A percentile compares a stretch with the other conserved stretches of the same genome.
phyloP scores from a whole-genome alignment of 2,888 invertebrate species.

The Drosophila picticornis region DNA sequence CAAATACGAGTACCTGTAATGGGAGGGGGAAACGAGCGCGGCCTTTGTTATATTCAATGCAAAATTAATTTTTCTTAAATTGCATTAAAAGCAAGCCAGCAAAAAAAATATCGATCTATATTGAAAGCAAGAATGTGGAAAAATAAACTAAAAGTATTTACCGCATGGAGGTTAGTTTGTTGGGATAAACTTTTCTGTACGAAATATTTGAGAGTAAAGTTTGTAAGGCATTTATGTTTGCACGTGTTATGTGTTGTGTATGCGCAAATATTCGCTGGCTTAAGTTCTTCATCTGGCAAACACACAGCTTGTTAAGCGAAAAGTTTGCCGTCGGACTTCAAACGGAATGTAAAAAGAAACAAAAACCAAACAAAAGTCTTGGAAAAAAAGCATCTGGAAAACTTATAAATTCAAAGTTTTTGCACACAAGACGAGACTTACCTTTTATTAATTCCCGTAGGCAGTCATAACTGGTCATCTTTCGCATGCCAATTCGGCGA shows the following conservation, averaged over 20 bases:
- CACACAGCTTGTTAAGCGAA: slow-evolving; percentile 20
- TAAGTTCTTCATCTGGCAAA: background rate
- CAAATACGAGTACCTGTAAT: slow-evolving; percentile 3
- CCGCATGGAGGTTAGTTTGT: slow-evolving; percentile 8
- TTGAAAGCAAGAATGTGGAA: slow-evolving; percentile 14
- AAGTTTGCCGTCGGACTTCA: slow-evolving; percentile 31
- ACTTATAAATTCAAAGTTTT: slow-evolving; percentile 18
- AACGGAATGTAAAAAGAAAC: slow-evolving; percentile 14
- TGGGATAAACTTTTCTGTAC: slow-evolving; percentile 1
- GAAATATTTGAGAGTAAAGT: background rate
- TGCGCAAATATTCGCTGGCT: background rate
- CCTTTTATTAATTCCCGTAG: background rate
- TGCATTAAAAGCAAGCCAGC: slow-evolving; percentile 8
- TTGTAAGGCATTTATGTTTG: background rate
- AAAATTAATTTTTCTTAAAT: slow-evolving; percentile 23
- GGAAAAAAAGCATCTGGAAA: slow-evolving; percentile 12
- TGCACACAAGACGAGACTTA: slow-evolving; percentile 24
- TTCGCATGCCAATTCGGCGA: background rate
- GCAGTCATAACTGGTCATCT: background rate
- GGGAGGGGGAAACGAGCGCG: too few species aligned
- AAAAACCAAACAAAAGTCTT: background rate
- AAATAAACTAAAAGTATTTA: slow-evolving; percentile 1
- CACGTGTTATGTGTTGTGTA: background rate
- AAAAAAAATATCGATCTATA: slow-evolving; percentile 39
- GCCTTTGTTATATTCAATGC: slow-evolving; percentile 22